Conservation (phyloP, 1,140 invertebrate genomes). For the Papilio polytes region DNA sequence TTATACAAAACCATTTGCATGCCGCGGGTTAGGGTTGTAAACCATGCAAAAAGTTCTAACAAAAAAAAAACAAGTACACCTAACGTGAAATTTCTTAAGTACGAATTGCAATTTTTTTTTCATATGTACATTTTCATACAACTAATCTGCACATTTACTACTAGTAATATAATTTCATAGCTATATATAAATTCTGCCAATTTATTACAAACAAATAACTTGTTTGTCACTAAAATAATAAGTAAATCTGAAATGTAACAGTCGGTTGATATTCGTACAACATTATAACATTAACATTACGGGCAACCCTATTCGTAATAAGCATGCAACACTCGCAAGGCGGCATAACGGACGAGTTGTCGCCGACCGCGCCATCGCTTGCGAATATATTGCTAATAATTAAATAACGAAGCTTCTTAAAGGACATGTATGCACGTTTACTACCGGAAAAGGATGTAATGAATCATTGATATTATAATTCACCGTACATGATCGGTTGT, state of each 20-base stretch:
- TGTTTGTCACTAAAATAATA: not conserved
- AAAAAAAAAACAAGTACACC: no score
- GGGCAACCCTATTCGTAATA: conserved; percentile 44
- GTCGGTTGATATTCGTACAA: not conserved
- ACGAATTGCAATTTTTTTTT: no score
- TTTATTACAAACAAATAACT: not conserved
- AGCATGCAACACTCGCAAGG: conserved; percentile 65
- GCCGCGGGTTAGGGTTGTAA: not conserved
- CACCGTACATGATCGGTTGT: not conserved
- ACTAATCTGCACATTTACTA: no score
- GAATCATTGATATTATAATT: conserved; percentile 43
- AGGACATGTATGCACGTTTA: conserved; percentile 21
- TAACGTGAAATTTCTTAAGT: not conserved
- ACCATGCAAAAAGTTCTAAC: not conserved
- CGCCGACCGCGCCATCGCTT: conserved; percentile 65
- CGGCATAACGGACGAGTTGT: conserved; percentile 65
- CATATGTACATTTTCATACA: not conserved
- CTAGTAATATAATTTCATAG: no score
- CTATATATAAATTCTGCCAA: no score
- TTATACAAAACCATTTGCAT: conserved; percentile 33
- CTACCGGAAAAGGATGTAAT: conserved; percentile 54
- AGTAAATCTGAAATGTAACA: not conserved
- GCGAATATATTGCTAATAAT: conserved; percentile 48
- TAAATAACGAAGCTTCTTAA: conserved; percentile 34
- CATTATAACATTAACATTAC: not conserved